Base-by-base conservation (phyloP, 2,888 invertebrate species). In the Cynaeus angustus region DNA sequence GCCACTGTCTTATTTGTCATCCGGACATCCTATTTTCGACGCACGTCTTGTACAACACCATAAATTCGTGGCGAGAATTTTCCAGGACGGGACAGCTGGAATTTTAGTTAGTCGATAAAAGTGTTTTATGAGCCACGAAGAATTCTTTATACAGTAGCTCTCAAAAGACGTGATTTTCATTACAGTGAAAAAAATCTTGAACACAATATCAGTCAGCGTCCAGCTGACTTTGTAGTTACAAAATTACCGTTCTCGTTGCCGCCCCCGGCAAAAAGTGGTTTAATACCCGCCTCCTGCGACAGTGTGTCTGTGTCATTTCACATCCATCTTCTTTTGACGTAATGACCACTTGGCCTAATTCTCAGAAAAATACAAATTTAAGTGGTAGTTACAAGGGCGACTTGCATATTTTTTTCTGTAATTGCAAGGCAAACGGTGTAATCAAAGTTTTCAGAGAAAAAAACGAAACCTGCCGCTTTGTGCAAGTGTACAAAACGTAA, bases 31-130 rank as follows among this genome's bases (percentile, higher is more conserved):
- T 38, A 55, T 53, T 14, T 14, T 21, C 13, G 14, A 10, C 13
- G 56, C 43, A 26, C 41, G 43, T 48, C 16, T 33, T 37, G 37
- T 53, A 66, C 66, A 38, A 38, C 56, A 28, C 50, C 16, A 66
- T 66, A 66, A 66, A 66, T 66, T 45, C 46, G 64, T 53, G 38
- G 30, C 12, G n/a, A 30, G 43, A 9, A 16, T 14, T 41, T 50
- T 41, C 52, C 8, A 28, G 56, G 62, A 55, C 14, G 71, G 62
- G 70, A 73, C 70, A 73, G 66, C 58, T 68, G 68, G 71, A 69
- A 71, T 73, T 71, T 69, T 66, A 69, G 71, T 69, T 67, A 68
- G 68, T 52, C 64, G 37, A 73, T 74, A 73, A 73, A 72, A 74
- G 73, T 73, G 68, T 65, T 66, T 74, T 55, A 66, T 30, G 26